Percentiles rank a stretch among this genome's conserved stretches.
Evolutionary conservation across 1,140 invertebrate genomes (phyloP).

Genomic region (Glomeris maerens): DNA sequence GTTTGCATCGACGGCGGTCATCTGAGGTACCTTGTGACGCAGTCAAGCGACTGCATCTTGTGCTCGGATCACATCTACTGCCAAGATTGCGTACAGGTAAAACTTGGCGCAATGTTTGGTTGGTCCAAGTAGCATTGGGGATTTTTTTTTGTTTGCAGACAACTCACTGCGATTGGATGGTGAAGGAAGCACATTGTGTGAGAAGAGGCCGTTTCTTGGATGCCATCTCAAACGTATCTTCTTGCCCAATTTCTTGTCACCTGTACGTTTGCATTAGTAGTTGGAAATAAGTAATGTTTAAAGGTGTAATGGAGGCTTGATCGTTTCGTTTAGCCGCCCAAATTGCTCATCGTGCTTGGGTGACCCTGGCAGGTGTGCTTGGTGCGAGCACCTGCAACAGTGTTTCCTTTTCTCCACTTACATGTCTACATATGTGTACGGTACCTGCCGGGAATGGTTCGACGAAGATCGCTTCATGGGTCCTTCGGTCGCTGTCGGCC

Average conservation of each 20-base stretch:
- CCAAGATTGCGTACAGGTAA: conserved; percentile 48
- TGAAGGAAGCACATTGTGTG: conserved; percentile 64
- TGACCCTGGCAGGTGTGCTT: conserved; percentile 74
- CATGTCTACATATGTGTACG: conserved; percentile 84
- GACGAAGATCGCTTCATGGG: conserved; percentile 37
- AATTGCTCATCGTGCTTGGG: conserved; percentile 70
- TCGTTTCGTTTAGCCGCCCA: conserved; percentile 41
- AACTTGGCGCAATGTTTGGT: not conserved
- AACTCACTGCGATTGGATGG: conserved; percentile 69
- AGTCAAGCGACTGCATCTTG: conserved; percentile 62
- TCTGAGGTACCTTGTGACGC: conserved; percentile 59
- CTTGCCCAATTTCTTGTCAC: conserved; percentile 29
- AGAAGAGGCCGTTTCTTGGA: conserved; percentile 47
- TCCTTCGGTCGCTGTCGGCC: conserved; percentile 10
- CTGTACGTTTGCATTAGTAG: conserved; percentile 21
- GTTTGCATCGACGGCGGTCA: conserved; percentile 26
- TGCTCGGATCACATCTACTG: conserved; percentile 81
- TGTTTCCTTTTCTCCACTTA: conserved; percentile 91
- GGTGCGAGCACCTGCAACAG: conserved; percentile 69
- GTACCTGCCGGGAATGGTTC: conserved; percentile 79
- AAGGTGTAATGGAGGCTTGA: too few relatives aligned
- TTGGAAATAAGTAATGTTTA: too few relatives aligned
- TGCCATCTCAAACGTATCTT: conserved; percentile 18
- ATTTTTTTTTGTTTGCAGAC: conserved; percentile 26
- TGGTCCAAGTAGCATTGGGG: not conserved